Evolutionary conservation across 2,113 vertebrate genomes (phyloP), one percentile per base, ranked within the genome.

Genomic region (Chrysemys picta): DNA sequence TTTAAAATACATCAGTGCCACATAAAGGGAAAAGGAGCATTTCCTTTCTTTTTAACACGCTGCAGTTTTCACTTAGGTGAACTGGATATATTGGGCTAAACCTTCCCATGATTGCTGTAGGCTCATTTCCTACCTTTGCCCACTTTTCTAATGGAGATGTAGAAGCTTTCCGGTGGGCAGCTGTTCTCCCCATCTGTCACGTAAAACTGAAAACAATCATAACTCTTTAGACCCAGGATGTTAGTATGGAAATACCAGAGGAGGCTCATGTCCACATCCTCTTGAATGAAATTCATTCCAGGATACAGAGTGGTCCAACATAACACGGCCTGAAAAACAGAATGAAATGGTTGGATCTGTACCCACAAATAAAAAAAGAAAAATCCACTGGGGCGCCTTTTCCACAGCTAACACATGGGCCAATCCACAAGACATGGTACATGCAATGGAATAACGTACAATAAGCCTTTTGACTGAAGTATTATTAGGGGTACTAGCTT

Each of bases 231-330:
- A 52, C 93, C 97, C 5, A 85, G 59, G 22, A 94, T 54, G 62
- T 22, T 8, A 0, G 80, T 91, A 97, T 98, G 98, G 8, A 92
- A 91, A 88, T 98, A 99, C 62, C 94, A 98, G 69, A 98, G 62
- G 21, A 96, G 97, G 95, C 98, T 98, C 96, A 98, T 96, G 92
- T 98, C 98, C 83, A 98, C 98, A 27, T 98, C 95, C 2, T 98
- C 97, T 96, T 93, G 95, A 6, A 96, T 98, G 93, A 98, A 98
- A 96, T 98, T 98, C 97, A 98, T 98, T 94, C 96, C 97, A 9
- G 97, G 91, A 24, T 89, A 94, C 65, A 98, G 94, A 1, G 80
- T 89, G 12, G 49, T 84, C 96, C 97, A 98, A 75, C 97, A 95
- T 31, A 85, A 83, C 27, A 59, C 52, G 6, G 76, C 94, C 98